phyloP scores from a whole-genome alignment of 92 coral and sea anemone genomes.

The Porites lobata region DNA sequence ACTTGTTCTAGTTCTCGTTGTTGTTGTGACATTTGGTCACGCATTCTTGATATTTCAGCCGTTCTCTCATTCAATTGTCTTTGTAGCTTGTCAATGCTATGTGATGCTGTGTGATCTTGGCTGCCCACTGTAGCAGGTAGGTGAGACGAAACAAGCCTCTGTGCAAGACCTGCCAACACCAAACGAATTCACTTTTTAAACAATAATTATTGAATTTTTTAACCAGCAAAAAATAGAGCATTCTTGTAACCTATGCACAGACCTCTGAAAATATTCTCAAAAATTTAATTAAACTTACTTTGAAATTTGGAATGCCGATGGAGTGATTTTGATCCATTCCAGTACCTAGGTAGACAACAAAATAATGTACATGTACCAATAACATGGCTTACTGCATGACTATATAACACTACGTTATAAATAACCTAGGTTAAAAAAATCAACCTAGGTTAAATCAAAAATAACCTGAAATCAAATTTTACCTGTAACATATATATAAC shows the following conservation, averaged over 20 bases:
- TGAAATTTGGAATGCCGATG: slow-evolving; percentile 91
- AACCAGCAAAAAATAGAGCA: background rate
- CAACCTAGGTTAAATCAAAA: no score
- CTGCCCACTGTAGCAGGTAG: slow-evolving; percentile 20
- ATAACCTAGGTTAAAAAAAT: no score
- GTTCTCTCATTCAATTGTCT: slow-evolving; percentile 80
- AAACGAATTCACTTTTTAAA: background rate
- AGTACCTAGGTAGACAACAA: slow-evolving; percentile 66
- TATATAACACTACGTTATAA: no score
- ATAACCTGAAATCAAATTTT: no score
- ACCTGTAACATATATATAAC: no score
- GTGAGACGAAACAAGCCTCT: slow-evolving; percentile 65
- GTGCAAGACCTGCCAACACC: slow-evolving; percentile 76
- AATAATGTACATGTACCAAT: background rate
- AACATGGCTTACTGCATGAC: no score
- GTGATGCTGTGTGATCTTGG: slow-evolving; percentile 32
- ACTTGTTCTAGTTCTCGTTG: slow-evolving; percentile 78
- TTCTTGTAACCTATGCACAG: background rate
- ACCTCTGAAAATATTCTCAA: no score
- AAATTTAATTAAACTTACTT: slow-evolving; percentile 56
- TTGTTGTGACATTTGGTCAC: slow-evolving; percentile 82
- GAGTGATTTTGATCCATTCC: slow-evolving; percentile 99
- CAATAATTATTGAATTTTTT: no score
- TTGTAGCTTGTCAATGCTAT: slow-evolving; percentile 62
- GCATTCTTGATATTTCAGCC: slow-evolving; percentile 76